These are phyloP conservation scores for Motacilla alba DNA, from an alignment of 2,113 vertebrate species.

Conservation along the genomic window DNA sequence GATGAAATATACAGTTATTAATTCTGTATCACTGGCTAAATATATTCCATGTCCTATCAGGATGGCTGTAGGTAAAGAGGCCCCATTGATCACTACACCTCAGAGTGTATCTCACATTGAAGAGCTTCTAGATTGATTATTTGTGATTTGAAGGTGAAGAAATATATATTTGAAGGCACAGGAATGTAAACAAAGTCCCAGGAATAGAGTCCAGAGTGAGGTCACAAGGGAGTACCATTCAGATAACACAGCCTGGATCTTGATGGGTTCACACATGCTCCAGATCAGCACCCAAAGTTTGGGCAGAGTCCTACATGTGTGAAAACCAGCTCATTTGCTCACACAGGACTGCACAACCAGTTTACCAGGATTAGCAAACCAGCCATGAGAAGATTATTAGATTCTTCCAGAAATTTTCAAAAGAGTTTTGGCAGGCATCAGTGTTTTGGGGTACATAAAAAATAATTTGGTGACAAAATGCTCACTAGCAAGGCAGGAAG, in stretches of 20 bases:
- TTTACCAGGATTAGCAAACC: background rate
- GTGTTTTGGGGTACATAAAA: background rate
- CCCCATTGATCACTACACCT: background rate
- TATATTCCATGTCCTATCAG: background rate
- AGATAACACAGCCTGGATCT: background rate
- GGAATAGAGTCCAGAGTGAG: background rate
- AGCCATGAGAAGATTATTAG: background rate
- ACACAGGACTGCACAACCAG: background rate
- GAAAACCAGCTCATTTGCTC: background rate
- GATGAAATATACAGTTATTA: background rate
- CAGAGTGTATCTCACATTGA: background rate
- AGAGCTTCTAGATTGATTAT: background rate
- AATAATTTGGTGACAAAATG: background rate
- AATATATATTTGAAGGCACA: background rate
- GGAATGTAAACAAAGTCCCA: background rate
- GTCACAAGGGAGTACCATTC: background rate
- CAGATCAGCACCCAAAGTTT: background rate
- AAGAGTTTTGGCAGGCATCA: slow-evolving; percentile 3
- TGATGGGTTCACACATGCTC: background rate
- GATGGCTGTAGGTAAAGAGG: background rate
- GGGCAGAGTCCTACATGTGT: background rate
- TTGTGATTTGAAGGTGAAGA: background rate
- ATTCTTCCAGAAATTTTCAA: background rate
- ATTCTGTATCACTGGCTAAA: background rate
- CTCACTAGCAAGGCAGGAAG: background rate